Percentiles rank a stretch among this genome's conserved stretches.
Conservation (phyloP, 1,140 invertebrate species). For the Copidosoma floridanum region DNA sequence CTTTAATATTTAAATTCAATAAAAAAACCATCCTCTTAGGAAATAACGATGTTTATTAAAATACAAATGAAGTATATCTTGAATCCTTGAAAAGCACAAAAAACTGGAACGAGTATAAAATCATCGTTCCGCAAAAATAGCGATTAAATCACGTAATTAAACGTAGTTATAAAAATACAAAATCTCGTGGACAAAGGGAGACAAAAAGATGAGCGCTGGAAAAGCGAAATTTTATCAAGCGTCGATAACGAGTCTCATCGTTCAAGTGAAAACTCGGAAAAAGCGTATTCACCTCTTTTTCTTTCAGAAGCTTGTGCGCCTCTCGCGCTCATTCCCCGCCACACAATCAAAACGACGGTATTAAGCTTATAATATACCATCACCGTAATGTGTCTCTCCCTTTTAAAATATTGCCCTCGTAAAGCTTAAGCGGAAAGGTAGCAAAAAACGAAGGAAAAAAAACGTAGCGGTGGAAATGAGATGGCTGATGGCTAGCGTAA, state of each 20-base stretch:
- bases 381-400: constrained; percentile 3
- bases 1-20: too few relatives aligned
- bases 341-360: constrained; percentile 12
- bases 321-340: neutral
- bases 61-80: too few relatives aligned
- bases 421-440: neutral
- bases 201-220: neutral
- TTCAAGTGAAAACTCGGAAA: neutral
- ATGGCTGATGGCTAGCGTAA: too few relatives aligned
- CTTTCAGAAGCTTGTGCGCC: too few relatives aligned
- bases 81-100: neutral
- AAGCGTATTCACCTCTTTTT: constrained; percentile 16
- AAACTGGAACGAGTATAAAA: constrained; percentile 9
- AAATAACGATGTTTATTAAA: too few relatives aligned
- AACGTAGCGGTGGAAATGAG: neutral
- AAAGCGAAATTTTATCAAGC: neutral
- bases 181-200: neutral
- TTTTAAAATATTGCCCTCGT: constrained; percentile 13
- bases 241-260: constrained; percentile 6
- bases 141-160: too few relatives aligned
- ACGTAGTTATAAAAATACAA: neutral
- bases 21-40: too few relatives aligned
- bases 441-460: neutral
- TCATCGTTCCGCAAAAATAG: too few relatives aligned
- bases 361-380: constrained; percentile 17